phyloP scores from a whole-genome alignment of 92 coral and sea anemone species.

The Micromussa lordhowensis region DNA sequence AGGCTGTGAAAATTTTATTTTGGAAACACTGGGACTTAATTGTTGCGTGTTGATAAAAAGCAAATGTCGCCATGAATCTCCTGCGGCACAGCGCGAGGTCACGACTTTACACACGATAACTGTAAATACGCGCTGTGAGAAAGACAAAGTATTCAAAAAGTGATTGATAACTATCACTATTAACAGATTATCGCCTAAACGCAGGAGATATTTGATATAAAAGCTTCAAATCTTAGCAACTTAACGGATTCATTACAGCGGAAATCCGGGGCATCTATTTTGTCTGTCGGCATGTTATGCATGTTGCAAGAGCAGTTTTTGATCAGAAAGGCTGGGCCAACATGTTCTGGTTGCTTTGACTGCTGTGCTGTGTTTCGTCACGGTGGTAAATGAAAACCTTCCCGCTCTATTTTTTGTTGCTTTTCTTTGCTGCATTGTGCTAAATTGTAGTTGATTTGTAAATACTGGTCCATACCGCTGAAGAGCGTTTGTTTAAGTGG shows the following conservation, averaged over 20 bases:
- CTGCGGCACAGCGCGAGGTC: neutral
- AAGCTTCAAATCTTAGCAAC: neutral
- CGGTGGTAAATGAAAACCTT: neutral
- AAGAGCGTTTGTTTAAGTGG: neutral
- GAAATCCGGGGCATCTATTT: neutral
- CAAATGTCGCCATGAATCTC: constrained; percentile 2
- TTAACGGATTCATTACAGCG: neutral
- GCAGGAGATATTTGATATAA: neutral
- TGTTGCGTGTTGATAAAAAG: neutral
- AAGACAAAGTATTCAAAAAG: neutral
- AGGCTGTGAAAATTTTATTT: neutral
- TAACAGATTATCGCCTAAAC: neutral
- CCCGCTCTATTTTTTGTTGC: neutral
- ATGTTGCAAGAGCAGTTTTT: neutral
- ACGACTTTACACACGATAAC: neutral
- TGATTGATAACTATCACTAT: neutral
- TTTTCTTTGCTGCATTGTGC: neutral
- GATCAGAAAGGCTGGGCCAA: neutral
- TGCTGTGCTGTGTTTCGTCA: neutral
- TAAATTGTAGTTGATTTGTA: neutral
- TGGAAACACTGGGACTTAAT: neutral
- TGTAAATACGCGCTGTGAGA: neutral
- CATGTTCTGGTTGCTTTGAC: neutral
- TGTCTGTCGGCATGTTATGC: neutral
- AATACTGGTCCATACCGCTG: neutral